Evolutionary conservation across 2,888 invertebrate species (phyloP).

Genomic region (Merodon equestris): DNA sequence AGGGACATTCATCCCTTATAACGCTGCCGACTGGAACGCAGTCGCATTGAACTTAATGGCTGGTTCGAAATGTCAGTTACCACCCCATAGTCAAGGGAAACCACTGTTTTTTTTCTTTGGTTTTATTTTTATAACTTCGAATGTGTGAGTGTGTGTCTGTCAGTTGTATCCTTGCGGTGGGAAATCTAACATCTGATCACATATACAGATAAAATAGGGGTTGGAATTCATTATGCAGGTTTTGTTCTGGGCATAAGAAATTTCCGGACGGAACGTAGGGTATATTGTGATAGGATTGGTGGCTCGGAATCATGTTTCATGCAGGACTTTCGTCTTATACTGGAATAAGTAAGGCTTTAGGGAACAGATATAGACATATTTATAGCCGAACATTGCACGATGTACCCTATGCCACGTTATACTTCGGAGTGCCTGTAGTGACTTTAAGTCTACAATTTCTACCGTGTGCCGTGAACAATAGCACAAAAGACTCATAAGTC

Average conservation of each 20-base stretch:
- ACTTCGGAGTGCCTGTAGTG: constrained; percentile 50
- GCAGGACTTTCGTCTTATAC: too few relatives aligned
- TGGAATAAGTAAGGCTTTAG: too few relatives aligned
- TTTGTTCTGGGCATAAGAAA: constrained; percentile 12
- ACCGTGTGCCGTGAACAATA: constrained; percentile 47
- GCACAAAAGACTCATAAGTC: constrained; percentile 43
- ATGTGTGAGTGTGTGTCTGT: constrained; percentile 4
- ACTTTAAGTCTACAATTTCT: constrained; percentile 51
- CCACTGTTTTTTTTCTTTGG: constrained; percentile 55
- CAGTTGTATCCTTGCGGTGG: constrained; percentile 70
- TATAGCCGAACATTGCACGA: too few relatives aligned
- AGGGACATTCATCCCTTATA: constrained; percentile 78
- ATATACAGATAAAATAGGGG: constrained; percentile 46
- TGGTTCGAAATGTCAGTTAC: constrained; percentile 66
- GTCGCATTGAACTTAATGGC: constrained; percentile 55
- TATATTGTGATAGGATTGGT: constrained; percentile 19
- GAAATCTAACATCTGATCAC: constrained; percentile 79
- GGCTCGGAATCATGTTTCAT: too few relatives aligned
- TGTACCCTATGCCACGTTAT: constrained; percentile 36
- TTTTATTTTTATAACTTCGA: constrained; percentile 44
- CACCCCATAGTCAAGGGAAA: constrained; percentile 65
- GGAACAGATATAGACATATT: too few relatives aligned
- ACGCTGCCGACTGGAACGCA: constrained; percentile 69
- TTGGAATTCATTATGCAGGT: constrained; percentile 51
- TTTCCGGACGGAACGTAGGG: constrained; percentile 21